Evolutionary conservation across 2,113 vertebrate species (phyloP).

Genomic region (Pedionomus torquatus): DNA sequence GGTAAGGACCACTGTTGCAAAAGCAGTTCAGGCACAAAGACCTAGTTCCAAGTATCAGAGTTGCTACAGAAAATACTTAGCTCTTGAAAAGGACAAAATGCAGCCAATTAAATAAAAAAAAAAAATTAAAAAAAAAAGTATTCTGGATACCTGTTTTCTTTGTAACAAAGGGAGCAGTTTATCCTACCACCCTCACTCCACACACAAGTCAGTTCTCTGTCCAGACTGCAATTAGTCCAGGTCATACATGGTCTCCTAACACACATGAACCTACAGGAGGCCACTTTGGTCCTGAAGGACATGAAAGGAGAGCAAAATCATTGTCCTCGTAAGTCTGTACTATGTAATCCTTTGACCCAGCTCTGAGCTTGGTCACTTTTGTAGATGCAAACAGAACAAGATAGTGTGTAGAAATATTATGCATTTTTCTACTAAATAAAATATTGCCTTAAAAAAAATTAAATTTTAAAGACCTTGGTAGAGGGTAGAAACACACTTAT

Average conservation of each 20-base stretch:
- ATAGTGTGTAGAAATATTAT: background rate
- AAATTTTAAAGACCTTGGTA: background rate
- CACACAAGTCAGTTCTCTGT: background rate
- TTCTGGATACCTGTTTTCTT: background rate
- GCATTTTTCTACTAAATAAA: background rate
- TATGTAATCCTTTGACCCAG: background rate
- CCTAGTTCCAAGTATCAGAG: background rate
- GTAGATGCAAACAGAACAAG: background rate
- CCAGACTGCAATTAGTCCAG: background rate
- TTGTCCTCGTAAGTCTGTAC: background rate
- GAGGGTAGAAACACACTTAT: background rate
- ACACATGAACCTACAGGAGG: background rate
- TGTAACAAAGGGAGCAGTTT: background rate
- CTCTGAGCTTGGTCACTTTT: background rate
- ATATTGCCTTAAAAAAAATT: background rate
- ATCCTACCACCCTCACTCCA: background rate
- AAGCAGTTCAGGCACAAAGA: background rate
- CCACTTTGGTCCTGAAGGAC: background rate
- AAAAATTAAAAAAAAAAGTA: too few relatives aligned
- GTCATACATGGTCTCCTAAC: background rate
- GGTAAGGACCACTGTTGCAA: accelerated
- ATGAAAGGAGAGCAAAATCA: background rate
- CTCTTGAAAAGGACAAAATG: background rate
- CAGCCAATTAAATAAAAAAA: background rate
- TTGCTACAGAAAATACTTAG: background rate